phyloP scores from a whole-genome alignment of 53 echinoderm and acorn worm genomes.

The Luidia sarsii region DNA sequence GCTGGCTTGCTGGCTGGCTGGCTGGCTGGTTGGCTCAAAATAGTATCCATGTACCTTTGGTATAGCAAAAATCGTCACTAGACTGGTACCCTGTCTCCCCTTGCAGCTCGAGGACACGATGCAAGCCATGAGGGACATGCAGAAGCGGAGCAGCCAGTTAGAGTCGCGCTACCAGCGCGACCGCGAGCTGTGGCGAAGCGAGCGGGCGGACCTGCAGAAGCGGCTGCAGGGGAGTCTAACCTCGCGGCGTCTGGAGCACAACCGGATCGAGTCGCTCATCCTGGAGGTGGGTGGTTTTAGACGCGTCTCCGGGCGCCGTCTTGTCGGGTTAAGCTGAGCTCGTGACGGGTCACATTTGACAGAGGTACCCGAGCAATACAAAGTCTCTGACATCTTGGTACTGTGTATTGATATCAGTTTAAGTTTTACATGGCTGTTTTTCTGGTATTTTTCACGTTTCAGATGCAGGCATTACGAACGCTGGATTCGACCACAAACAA shows the following conservation, averaged over 20 bases:
- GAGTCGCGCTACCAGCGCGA: slow-evolving; percentile 82
- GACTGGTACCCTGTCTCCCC: background rate
- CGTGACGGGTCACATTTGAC: too few relatives aligned
- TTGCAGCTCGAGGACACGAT: slow-evolving; percentile 74
- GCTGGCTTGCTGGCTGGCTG: too few relatives aligned
- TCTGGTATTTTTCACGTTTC: too few relatives aligned
- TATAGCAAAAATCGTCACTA: background rate
- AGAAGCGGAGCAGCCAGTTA: slow-evolving; percentile 78
- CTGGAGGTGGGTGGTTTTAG: slow-evolving; percentile 74
- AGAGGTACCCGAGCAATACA: too few relatives aligned
- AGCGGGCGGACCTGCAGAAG: slow-evolving; percentile 73
- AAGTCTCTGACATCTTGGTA: too few relatives aligned
- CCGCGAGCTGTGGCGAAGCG: slow-evolving; percentile 82
- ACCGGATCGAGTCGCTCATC: slow-evolving; percentile 77
- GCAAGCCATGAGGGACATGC: slow-evolving; percentile 66
- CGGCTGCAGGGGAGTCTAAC: slow-evolving; percentile 89
- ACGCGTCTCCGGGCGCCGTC: too few relatives aligned
- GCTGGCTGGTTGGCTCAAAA: too few relatives aligned
- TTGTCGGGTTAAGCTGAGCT: too few relatives aligned
- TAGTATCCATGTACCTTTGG: background rate
- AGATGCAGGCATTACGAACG: slow-evolving; percentile 19
- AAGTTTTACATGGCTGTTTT: too few relatives aligned
- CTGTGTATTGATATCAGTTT: too few relatives aligned
- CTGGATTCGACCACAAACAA: background rate
- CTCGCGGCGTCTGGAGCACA: slow-evolving; percentile 74